Evolutionary conservation across 2,888 invertebrate species (phyloP).

Genomic region (Parthenolecanium corni): DNA sequence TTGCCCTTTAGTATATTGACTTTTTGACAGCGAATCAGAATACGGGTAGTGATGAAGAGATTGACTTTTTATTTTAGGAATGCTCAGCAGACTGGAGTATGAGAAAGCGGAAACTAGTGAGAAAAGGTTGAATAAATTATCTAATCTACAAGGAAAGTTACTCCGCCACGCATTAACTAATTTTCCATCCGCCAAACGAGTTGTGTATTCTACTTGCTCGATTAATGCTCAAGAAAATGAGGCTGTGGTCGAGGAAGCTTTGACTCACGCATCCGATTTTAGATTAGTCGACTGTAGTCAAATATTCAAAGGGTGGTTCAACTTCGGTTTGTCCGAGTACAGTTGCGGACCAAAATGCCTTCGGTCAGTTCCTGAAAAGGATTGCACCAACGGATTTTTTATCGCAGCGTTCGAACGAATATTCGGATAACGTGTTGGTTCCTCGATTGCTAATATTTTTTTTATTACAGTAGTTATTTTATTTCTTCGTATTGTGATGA

Average conservation of each 20-base stretch:
- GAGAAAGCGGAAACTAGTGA: conserved; percentile 42
- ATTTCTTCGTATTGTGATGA: no score
- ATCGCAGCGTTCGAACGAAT: conserved; percentile 68
- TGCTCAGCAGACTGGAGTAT: conserved; percentile 43
- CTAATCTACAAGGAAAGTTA: conserved; percentile 70
- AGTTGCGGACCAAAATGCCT: conserved; percentile 62
- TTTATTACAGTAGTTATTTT: no score
- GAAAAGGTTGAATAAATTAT: conserved; percentile 51
- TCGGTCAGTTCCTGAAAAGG: conserved; percentile 60
- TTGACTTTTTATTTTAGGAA: conserved; percentile 41
- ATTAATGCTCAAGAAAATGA: conserved; percentile 85
- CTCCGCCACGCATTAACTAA: conserved; percentile 70
- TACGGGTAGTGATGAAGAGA: not conserved
- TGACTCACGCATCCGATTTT: conserved; percentile 40
- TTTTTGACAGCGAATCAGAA: not conserved
- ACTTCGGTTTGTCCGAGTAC: conserved; percentile 49
- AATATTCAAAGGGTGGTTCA: conserved; percentile 31
- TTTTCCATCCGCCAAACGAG: conserved; percentile 70
- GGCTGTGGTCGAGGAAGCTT: conserved; percentile 63
- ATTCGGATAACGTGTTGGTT: not conserved
- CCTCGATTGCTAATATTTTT: no score
- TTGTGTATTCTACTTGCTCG: conserved; percentile 96
- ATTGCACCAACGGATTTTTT: conserved; percentile 89
- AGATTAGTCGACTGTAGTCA: conserved; percentile 32
- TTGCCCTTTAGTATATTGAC: no score